Percentiles rank a stretch among this genome's conserved stretches.
These are phyloP conservation scores for Kryptolebias ocellatus DNA, from an alignment of 2,797 vertebrate genomes.

Conservation along the genomic window DNA sequence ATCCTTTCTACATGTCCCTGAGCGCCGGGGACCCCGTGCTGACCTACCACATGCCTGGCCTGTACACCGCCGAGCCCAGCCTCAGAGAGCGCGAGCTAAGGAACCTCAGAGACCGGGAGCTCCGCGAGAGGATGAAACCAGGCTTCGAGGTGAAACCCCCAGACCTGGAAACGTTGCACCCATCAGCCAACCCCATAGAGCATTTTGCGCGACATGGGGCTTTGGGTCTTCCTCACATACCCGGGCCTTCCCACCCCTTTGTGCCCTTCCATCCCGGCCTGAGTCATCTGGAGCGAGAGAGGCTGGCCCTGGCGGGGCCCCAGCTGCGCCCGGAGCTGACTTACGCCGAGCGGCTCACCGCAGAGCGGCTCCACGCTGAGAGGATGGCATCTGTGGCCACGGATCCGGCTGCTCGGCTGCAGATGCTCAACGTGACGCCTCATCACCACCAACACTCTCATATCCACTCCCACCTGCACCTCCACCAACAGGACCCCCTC, in stretches of 20 bases:
- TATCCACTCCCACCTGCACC: slow-evolving; percentile 98
- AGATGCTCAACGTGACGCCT: slow-evolving; percentile 99
- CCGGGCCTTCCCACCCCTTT: slow-evolving; percentile 88
- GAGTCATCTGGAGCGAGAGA: slow-evolving; percentile 92
- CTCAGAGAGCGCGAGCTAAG: slow-evolving; percentile 93
- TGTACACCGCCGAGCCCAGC: slow-evolving; percentile 92
- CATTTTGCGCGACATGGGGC: slow-evolving; percentile 94
- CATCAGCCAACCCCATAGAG: slow-evolving; percentile 95
- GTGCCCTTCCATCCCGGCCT: slow-evolving; percentile 92
- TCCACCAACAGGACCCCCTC: slow-evolving; percentile 97
- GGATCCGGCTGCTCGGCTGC: slow-evolving; percentile 92
- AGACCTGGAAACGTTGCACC: slow-evolving; percentile 92
- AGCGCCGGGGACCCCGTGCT: slow-evolving; percentile 92
- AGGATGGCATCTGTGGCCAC: slow-evolving; percentile 94
- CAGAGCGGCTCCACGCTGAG: slow-evolving; percentile 95
- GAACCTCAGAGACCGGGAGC: slow-evolving; percentile 91
- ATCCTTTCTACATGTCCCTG: slow-evolving; percentile 95
- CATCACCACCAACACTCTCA: slow-evolving; percentile 99
- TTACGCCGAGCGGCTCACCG: slow-evolving; percentile 95
- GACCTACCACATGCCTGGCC: slow-evolving; percentile 96
- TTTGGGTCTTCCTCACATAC: slow-evolving; percentile 90
- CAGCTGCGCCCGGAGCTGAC: slow-evolving; percentile 94
- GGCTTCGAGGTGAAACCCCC: slow-evolving; percentile 97
- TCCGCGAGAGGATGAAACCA: slow-evolving; percentile 97
- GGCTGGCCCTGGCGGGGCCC: slow-evolving; percentile 88